A percentile compares a stretch with the other conserved stretches of the same genome.
Conservation (phyloP, 2,113 vertebrate species). For the Rhombomys opimus region DNA sequence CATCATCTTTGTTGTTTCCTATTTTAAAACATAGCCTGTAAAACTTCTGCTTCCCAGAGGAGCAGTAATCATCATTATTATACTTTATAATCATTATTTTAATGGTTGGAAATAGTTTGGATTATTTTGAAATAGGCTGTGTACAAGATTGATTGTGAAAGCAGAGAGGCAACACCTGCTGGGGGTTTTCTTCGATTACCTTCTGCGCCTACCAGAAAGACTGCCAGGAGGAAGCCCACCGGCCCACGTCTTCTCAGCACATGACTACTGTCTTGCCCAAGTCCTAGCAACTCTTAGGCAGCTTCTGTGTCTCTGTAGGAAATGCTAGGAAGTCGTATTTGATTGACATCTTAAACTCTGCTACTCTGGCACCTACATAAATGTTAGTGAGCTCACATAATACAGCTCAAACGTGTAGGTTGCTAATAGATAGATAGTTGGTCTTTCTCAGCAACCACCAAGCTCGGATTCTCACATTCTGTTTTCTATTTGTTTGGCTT, state of each 20-base stretch:
- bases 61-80: neutral
- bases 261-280: neutral
- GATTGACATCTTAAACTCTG: neutral
- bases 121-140: neutral
- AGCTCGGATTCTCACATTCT: neutral
- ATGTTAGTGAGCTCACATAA: neutral
- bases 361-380: neutral
- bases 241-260: neutral
- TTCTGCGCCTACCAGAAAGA: neutral
- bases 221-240: neutral
- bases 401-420: neutral
- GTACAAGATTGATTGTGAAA: neutral
- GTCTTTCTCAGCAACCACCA: neutral
- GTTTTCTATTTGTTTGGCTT: neutral
- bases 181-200: neutral
- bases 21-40: neutral
- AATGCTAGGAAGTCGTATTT: neutral
- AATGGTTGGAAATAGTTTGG: neutral
- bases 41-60: conserved; percentile 1
- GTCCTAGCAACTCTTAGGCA: neutral
- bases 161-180: neutral
- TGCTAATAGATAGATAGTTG: neutral
- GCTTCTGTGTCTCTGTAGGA: neutral
- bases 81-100: neutral
- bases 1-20: neutral